Base-by-base conservation (phyloP, 2,113 vertebrate species). In the Pica pica region DNA sequence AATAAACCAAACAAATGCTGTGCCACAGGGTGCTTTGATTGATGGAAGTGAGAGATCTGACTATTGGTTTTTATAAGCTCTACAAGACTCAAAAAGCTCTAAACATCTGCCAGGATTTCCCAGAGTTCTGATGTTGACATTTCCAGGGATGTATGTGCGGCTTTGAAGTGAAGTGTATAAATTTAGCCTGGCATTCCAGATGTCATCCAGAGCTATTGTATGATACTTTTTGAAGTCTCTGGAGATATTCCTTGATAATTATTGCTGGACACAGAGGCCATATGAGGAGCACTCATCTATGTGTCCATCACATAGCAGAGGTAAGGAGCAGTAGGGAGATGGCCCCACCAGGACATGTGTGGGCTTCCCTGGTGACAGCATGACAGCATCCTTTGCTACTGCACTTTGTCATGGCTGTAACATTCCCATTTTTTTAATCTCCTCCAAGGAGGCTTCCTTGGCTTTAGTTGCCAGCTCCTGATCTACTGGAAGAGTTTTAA, bases 111-210 rank as follows among this genome's bases (percentile, higher is more conserved):
- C 61, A 50, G 83, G 59, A 68, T 87, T 88, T 91, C 83, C 61
- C 65, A 21, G 37, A 74, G 55, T 74, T 94, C 73, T 90, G 89
- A 35, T 95, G 74, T 27, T 87, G 87, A 53, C 30, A 42, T 95
- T 95, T 87, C 46, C 63, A 83, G 94, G 82, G 84, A 82, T 91
- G 7, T 28, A 33, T 13, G 53, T 28, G 4, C 12, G 11, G 89
- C 95, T 95, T 95, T 94, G 93, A 94, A 89, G 91, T 87, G 50
- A 78, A 60, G 44, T 35, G 8, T 89, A 28, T 87, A 85, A 93
- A 79, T 76, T 78, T 53, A 73, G 37, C 42, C 89, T 79, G 78
- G 69, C 3, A 2, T 55, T 39, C 65, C 93, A 95, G 93, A 80
- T 91, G 89, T 91, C 87, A 80, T 65, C 61, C 82, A 65, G 89